Conservation (phyloP, 2,113 vertebrate genomes). For the Python bivittatus region DNA sequence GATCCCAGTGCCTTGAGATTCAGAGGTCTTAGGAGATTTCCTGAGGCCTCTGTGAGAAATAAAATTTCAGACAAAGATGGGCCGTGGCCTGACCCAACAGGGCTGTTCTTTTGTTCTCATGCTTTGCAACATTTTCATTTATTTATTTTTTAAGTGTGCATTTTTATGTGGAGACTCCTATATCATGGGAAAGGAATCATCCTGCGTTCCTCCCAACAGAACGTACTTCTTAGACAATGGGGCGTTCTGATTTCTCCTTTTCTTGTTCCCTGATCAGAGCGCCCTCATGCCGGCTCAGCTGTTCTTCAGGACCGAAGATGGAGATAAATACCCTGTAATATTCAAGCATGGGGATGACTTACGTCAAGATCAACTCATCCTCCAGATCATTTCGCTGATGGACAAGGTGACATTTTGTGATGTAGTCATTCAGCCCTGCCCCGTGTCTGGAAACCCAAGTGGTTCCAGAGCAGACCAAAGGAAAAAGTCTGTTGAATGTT, state of each 20-base stretch:
- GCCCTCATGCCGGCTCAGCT: conserved; percentile 97
- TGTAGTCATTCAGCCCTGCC: not conserved
- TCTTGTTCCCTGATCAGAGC: conserved; percentile 74
- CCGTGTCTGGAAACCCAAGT: not conserved
- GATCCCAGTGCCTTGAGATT: too few relatives aligned
- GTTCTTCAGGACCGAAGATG: conserved; percentile 94
- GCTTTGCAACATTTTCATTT: too few relatives aligned
- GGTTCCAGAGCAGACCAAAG: not conserved
- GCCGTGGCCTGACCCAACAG: too few relatives aligned
- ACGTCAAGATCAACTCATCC: conserved; percentile 96
- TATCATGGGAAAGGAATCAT: rapidly evolving
- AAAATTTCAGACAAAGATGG: too few relatives aligned
- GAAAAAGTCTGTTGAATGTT: not conserved
- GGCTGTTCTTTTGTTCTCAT: too few relatives aligned
- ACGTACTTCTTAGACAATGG: not conserved
- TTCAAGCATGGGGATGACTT: conserved; percentile 98
- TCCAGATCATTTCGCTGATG: conserved; percentile 99
- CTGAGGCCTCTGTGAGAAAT: too few relatives aligned
- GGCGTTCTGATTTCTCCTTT: not conserved
- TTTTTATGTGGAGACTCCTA: not conserved
- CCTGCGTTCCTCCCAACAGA: not conserved
- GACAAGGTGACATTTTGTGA: conserved; percentile 83
- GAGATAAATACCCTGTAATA: conserved; percentile 93
- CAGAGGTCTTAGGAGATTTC: too few relatives aligned
- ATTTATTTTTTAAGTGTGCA: not conserved